Conservation (phyloP, 2,113 vertebrate genomes). For the Rhinolophus ferrumequinum region DNA sequence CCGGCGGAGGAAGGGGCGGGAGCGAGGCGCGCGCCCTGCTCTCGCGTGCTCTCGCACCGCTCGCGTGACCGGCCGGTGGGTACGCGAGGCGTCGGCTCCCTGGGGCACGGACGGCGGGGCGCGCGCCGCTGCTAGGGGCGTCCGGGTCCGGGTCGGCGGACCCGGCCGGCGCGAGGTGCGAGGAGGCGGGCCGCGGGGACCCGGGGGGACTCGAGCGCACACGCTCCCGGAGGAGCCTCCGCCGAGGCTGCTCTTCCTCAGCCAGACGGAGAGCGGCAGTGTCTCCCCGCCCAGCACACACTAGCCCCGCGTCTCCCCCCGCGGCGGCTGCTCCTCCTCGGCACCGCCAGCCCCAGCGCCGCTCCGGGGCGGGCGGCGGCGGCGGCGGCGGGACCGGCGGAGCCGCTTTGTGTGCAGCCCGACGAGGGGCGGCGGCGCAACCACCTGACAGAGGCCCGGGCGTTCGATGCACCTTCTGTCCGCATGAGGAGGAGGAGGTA, state of each 20-base stretch:
- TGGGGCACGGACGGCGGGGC: constrained; percentile 17
- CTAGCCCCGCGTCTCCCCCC: constrained; percentile 78
- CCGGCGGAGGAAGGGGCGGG: constrained; percentile 71
- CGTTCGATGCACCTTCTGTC: constrained; percentile 84
- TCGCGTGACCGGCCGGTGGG: constrained; percentile 65
- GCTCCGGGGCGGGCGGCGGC: constrained; percentile 80
- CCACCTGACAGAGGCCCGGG: constrained; percentile 78
- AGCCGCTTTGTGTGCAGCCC: constrained; percentile 80
- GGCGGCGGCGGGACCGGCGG: constrained; percentile 76
- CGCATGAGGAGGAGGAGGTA: constrained; percentile 86
- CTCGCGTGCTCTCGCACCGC: constrained; percentile 78
- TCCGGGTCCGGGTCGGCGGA: neutral
- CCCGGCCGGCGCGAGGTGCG: neutral
- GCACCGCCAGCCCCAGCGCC: constrained; percentile 77
- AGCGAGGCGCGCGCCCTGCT: constrained; percentile 64
- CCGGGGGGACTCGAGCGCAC: constrained; percentile 45
- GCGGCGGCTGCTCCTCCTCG: constrained; percentile 77
- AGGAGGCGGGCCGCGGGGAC: constrained; percentile 34
- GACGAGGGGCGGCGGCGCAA: constrained; percentile 75
- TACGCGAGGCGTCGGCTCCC: constrained; percentile 10
- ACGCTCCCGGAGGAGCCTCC: constrained; percentile 50
- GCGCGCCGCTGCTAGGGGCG: constrained; percentile 61
- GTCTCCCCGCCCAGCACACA: constrained; percentile 78
- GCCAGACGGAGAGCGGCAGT: constrained; percentile 83
- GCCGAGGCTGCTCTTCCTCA: constrained; percentile 78